Conservation (phyloP, 1,140 invertebrate species). For the Neoseiulus cucumeris region DNA sequence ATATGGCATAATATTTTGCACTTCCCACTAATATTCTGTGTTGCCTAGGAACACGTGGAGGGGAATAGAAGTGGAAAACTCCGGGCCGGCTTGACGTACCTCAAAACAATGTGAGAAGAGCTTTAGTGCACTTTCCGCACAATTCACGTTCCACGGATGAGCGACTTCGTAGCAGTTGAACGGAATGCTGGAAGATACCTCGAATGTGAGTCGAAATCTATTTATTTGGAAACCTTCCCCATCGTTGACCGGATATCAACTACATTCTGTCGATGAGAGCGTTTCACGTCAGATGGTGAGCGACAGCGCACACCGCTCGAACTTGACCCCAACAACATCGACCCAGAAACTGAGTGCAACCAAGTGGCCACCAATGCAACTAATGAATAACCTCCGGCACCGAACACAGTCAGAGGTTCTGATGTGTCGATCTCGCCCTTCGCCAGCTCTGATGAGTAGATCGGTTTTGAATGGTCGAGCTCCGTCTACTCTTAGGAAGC, state of each 20-base stretch:
- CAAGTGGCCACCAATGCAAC: too few relatives aligned
- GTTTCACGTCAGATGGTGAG: background rate
- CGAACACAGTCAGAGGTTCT: too few relatives aligned
- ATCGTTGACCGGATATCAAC: background rate
- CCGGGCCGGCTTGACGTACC: background rate
- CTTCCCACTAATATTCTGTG: too few relatives aligned
- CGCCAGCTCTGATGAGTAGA: too few relatives aligned
- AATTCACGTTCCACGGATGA: slow-evolving; percentile 8
- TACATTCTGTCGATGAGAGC: background rate
- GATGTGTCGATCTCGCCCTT: too few relatives aligned
- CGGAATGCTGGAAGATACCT: background rate
- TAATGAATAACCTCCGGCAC: too few relatives aligned
- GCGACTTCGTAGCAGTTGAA: slow-evolving; percentile 7
- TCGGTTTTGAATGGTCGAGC: too few relatives aligned
- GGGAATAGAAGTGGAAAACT: too few relatives aligned
- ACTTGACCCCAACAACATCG: background rate
- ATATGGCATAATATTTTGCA: too few relatives aligned
- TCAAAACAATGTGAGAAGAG: background rate
- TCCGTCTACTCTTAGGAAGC: too few relatives aligned
- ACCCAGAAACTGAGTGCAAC: background rate
- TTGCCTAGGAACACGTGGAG: too few relatives aligned
- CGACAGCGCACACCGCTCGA: background rate
- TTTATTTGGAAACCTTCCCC: background rate
- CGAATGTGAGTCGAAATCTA: background rate
- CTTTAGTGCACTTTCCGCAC: background rate